These are phyloP conservation scores for Drosophila navojoa DNA, from an alignment of 1,140 invertebrate genomes.

Conservation along the genomic window DNA sequence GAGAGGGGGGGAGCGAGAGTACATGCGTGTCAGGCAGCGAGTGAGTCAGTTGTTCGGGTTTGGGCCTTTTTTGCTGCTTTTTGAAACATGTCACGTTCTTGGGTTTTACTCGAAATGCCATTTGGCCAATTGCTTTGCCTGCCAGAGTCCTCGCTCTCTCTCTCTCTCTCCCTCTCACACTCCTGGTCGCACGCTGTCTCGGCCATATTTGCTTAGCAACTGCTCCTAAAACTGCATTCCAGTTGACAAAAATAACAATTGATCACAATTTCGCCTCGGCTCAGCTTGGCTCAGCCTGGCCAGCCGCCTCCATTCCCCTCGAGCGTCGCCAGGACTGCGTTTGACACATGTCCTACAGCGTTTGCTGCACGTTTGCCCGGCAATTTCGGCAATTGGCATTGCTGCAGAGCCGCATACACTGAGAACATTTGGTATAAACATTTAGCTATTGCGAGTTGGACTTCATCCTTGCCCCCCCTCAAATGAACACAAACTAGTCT, in stretches of 20 bases:
- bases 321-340: background rate
- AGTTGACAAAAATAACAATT: slow-evolving; percentile 9
- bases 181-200: background rate
- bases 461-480: too few species aligned
- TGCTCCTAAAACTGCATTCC: slow-evolving; percentile 23
- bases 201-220: slow-evolving; percentile 6
- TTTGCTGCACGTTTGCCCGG: background rate
- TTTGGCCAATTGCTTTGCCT: slow-evolving; percentile 70
- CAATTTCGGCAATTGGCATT: too few species aligned
- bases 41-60: background rate
- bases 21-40: slow-evolving; percentile 50
- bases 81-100: slow-evolving; percentile 70
- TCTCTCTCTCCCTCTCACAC: background rate
- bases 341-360: slow-evolving; percentile 17
- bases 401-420: too few species aligned
- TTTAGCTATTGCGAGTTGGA: too few species aligned
- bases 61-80: slow-evolving; percentile 31
- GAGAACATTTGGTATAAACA: too few species aligned
- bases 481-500: too few species aligned
- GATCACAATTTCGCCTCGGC: slow-evolving; percentile 17
- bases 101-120: slow-evolving; percentile 74
- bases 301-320: too few species aligned
- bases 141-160: background rate
- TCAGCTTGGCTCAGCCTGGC: background rate
- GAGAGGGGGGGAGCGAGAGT: background rate